Base-by-base conservation (phyloP, 35 echinoderm and acorn worm genomes). In the Acanthaster planci region DNA sequence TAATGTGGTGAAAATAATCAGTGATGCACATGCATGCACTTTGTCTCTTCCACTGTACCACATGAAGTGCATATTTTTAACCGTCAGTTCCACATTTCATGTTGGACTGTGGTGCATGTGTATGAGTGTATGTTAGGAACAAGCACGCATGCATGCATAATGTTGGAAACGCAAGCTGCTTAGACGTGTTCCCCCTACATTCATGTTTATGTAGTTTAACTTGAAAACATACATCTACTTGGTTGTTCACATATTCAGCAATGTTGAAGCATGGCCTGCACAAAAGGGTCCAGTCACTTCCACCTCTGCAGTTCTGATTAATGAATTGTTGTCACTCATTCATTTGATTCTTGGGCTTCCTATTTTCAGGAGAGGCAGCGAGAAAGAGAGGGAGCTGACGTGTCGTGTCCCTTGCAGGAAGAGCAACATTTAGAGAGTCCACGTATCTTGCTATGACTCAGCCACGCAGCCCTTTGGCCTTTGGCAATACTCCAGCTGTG, bases 381-480 rank as follows among this genome's bases (percentile, higher is more conserved):
- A 29, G 30, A 10, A 72, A 23, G 34, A 10, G 10, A 14, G 18
- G 19, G 10, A 14, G 18, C 27, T 72, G 26, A 72, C 26, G 14
- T 72, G 26, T 31, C 64, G 21, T 31, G 26, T 7, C n/a, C n/a
- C n/a, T n/a, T n/a, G 64, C 64, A 72, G 42, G 42, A 47, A 47
- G 42, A 47, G 42, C 42, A 47, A 47, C 42, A 47, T 47, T 47
- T 47, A 72, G 27, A 59, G 64, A 26, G 64, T 72, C 10, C 27
- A 59, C 56, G 56, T 21, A 12, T 72, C 64, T 72, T 7, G 23
- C 14, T 72, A 72, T 72, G 64, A 72, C 64, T 72, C 64, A 72
- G 64, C 64, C 64, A 29, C 29, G 14, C 26, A 12, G 64, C n/a
- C n/a, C n/a, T n/a, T n/a, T n/a, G 21, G 26, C 64, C 64, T 72